Base-by-base conservation (phyloP, 2,113 vertebrate species). In the Hypanus sabinus region DNA sequence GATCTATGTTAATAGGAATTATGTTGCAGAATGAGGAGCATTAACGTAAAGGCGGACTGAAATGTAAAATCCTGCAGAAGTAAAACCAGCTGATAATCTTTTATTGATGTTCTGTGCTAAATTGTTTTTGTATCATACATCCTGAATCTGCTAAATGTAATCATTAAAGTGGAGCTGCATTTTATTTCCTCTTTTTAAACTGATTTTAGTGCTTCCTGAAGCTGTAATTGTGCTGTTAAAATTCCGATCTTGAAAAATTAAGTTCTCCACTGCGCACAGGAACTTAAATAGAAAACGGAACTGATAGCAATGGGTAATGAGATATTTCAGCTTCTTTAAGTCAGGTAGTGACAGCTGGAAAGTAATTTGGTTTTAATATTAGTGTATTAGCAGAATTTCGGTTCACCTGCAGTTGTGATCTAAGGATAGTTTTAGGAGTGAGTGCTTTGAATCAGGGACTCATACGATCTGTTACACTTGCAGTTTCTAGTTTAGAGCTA, bases 181-280 rank as follows among this genome's bases (percentile, higher is more conserved):
- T 70, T 93, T 73, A 88, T 93, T 73, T 46, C 2, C 12, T 11
- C 46, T 27, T 73, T n/a, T 68, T 92, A 46, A 46, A 93, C 91
- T 27, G 24, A 9, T 46, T 93, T 93, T 27, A 38, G 22, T 36
- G 1, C 30, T 65, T 93, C 27, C 87, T 36, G n/a, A 36, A 93
- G 68, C 60, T 36, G 55, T 93, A 46, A 93, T 93, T 93, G 68
- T 22, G 36, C 16, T 93, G 68, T 73, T 68, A 73, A 46, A 55
- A 11, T 33, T 65, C 90, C 71, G 33, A 73, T 93, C 65, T 73
- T 71, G 91, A 93, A 93, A 93, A 46, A 93, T 73, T 93, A 93
- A 46, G 68, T 33, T 93, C 70, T 38, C 24, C 68, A 46, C 12
- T 93, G 70, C 36, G 62, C 38, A 73, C 38, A 73, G 68, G 38